Base-by-base conservation (phyloP, 2,888 invertebrate species). In the Meghimatium bilineatum region DNA sequence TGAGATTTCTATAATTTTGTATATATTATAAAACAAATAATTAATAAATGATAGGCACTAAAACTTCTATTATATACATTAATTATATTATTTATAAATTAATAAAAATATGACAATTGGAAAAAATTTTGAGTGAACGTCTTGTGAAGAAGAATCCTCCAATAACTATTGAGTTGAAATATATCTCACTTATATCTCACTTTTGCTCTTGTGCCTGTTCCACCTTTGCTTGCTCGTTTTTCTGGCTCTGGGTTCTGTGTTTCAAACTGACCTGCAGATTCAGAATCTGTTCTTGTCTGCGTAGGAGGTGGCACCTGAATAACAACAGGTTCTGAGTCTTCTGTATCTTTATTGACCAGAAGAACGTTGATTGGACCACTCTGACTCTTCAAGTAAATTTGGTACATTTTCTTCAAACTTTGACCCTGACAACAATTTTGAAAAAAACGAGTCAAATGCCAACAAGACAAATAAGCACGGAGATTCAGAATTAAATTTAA, bases 361-460 rank as follows among this genome's bases (percentile, higher is more conserved):
- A 95, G 94, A 32, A 95, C 96, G 90, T 95, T 95, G 85, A 96
- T 95, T 26, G 96, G 95, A 86, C 96, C 96, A 52, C 94, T 93
- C 66, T 94, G 93, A 87, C 95, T 95, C 92, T 95, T 95, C 72
- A 96, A 92, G 92, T 95, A 95, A 85, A 96, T 94, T 90, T 95
- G 95, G 91, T 95, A 95, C 52, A 90, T 91, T 86, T 91, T 91
- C 85, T 92, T 91, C 77, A 85, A 88, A 36, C 89, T 88, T 14
- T 38, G 66, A 38, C 77, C 77, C 77, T 77, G 10, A 29, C 20
- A 74, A 74, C n/a, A 29, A n/a, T n/a, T n/a, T n/a, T n/a, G n/a
- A n/a, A 74, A 44, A 49, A 2, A 74, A 49, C 49, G 8, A 49
- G 49, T 49, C 49, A 49, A 8, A 49, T n/a, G n/a, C n/a, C n/a